Conservation (phyloP, 2,888 invertebrate genomes). For the Spisula solida region DNA sequence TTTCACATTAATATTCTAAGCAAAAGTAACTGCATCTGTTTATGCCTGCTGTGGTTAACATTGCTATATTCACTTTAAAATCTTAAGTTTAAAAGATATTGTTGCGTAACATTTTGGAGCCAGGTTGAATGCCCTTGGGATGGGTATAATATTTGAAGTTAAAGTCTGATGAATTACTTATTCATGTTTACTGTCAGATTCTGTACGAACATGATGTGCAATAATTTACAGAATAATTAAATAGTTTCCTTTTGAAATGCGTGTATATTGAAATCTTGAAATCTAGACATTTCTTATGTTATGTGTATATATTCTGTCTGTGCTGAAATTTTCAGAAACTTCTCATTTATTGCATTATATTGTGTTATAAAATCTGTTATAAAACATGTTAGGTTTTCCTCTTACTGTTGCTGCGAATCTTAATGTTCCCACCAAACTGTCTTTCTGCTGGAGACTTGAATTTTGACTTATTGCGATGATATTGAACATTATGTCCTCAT, state of each 20-base stretch:
- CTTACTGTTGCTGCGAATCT: not conserved
- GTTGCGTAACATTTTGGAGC: too few species aligned
- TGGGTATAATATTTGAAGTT: not conserved
- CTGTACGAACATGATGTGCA: not conserved
- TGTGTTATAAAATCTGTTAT: not conserved
- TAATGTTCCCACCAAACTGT: not conserved
- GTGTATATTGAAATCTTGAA: not conserved
- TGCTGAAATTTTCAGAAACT: not conserved
- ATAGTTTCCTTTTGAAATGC: not conserved
- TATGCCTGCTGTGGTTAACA: too few species aligned
- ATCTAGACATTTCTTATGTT: not conserved
- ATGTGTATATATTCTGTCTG: not conserved
- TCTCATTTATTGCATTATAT: conserved; percentile 1
- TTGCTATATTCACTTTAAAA: too few species aligned
- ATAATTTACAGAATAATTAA: not conserved
- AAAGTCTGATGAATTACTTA: not conserved
- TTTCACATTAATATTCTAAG: too few species aligned
- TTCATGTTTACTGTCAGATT: not conserved
- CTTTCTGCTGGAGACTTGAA: not conserved
- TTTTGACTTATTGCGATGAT: not conserved
- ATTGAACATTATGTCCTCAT: not conserved
- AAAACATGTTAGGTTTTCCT: not conserved
- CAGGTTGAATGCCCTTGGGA: not conserved
- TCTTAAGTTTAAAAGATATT: too few species aligned
- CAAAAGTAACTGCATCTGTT: too few species aligned